Base-by-base conservation (phyloP, 2,888 invertebrate genomes). In the Ornithoptera alexandrae region DNA sequence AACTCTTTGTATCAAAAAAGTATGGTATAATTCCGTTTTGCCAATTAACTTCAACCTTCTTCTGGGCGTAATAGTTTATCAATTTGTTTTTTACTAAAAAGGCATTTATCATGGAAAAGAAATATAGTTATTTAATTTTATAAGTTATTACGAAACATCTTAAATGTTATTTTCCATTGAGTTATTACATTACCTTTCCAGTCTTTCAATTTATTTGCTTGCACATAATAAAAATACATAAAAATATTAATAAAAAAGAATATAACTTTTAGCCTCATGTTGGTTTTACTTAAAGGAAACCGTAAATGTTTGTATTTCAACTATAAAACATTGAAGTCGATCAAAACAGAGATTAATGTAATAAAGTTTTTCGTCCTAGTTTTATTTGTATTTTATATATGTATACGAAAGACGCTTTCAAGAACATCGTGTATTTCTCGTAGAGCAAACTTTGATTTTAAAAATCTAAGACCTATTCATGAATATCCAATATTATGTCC, bases 1-100 rank as follows among this genome's bases (percentile, higher is more conserved):
- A 79, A 62, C 65, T 71, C 10, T 68, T 22, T 15, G 62, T 70
- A 62, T 78, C 76, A 18, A 79, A 70, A 63, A 72, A 73, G 65
- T 77, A 79, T 8, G 70, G 71, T 39, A 79, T 69, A 24, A 78
- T 67, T 36, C 79, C 79, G 60, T 72, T 73, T 0, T 75, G 76
- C 78, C 79, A 79, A 0, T 62, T 61, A 6, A 61, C 22, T 20
- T 61, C 75, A 20, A 66, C 63, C 39, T 69, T 68, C 58, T 74
- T 70, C 67, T 73, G 73, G 1, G 56, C 57, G 5, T 20, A 58
- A 15, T 7, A 58, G 18, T 20, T 58, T 22, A 58, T 24, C 22
- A 58, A 22, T 58, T 58, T 58, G 57, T 58, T 58, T 58, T 58
- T 18, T 5, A 15, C 57, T 58, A 22, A 12, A 58, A 58, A n/a